Evolutionary conservation across 2,888 invertebrate genomes (phyloP).

Genomic region (Acanthosepion lycidas): DNA sequence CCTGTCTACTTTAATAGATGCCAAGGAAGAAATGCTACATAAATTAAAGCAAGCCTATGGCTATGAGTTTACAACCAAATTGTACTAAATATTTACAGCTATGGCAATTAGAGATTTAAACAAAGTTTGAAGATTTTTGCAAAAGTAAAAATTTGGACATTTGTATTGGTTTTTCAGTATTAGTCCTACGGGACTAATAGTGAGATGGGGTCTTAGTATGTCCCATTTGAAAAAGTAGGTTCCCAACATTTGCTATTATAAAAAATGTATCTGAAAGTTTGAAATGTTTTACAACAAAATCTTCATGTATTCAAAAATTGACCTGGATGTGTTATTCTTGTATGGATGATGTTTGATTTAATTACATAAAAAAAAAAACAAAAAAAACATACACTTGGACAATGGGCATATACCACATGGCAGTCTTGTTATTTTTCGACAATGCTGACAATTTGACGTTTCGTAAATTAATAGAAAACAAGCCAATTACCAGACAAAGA

Average conservation of each 20-base stretch:
- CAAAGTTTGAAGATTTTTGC: conserved; percentile 81
- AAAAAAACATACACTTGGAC: conserved; percentile 89
- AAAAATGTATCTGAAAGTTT: conserved; percentile 91
- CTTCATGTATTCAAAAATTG: conserved; percentile 91
- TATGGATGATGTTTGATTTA: conserved; percentile 83
- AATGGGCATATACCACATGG: conserved; percentile 89
- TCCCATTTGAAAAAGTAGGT: conserved; percentile 89
- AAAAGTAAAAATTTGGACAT: conserved; percentile 80
- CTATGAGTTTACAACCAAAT: conserved; percentile 98
- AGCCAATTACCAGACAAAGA: conserved; percentile 87
- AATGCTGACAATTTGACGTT: conserved; percentile 81
- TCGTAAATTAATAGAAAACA: conserved; percentile 82
- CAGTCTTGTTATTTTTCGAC: conserved; percentile 85
- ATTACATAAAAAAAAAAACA: conserved; percentile 82
- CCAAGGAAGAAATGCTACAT: conserved; percentile 98
- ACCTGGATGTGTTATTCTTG: conserved; percentile 98
- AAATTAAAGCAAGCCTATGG: conserved; percentile 95
- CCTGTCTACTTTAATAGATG: conserved; percentile 95
- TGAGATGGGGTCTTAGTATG: conserved; percentile 88
- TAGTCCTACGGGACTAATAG: conserved; percentile 76
- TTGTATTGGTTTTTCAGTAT: conserved; percentile 79
- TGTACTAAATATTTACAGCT: conserved; percentile 99
- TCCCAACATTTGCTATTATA: conserved; percentile 88
- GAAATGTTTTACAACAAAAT: conserved; percentile 91
- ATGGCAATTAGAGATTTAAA: conserved; percentile 93